phyloP scores from a whole-genome alignment of 1,140 invertebrate species.

The Papilio xuthus region DNA sequence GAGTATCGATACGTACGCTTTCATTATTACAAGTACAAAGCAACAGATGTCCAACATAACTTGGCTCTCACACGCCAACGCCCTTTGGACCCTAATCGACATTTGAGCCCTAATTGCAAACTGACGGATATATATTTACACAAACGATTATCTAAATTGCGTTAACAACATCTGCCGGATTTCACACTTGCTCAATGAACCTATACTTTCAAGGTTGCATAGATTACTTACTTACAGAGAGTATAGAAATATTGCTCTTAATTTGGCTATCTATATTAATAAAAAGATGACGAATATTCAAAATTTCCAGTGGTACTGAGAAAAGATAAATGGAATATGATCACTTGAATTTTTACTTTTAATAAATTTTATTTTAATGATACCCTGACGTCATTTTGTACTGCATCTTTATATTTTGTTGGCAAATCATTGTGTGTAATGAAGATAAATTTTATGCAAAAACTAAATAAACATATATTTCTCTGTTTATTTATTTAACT shows the following conservation, averaged over 20 bases:
- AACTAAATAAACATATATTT: neutral
- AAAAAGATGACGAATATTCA: neutral
- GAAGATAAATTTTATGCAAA: neutral
- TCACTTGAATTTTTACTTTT: too few species aligned
- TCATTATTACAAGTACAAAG: constrained; percentile 48
- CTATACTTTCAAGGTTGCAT: constrained; percentile 58
- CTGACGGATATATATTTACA: constrained; percentile 77
- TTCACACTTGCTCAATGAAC: constrained; percentile 67
- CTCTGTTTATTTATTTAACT: constrained; percentile 21
- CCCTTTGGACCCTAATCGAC: constrained; percentile 50
- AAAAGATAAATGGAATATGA: too few species aligned
- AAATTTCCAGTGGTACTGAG: too few species aligned
- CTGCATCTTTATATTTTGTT: neutral
- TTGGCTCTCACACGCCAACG: constrained; percentile 53
- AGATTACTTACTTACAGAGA: constrained; percentile 40
- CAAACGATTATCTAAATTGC: constrained; percentile 78
- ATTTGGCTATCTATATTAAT: neutral
- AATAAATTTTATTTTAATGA: too few species aligned
- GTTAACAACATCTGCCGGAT: constrained; percentile 76
- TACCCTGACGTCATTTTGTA: too few species aligned
- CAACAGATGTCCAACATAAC: constrained; percentile 59
- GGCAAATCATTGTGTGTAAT: neutral
- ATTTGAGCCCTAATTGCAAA: constrained; percentile 70
- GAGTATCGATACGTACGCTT: too few species aligned
- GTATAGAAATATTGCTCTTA: neutral